Evolutionary conservation across 2,797 vertebrate genomes (phyloP), one percentile per base, ranked within the genome.

Genomic region (Acanthurus lineatus): DNA sequence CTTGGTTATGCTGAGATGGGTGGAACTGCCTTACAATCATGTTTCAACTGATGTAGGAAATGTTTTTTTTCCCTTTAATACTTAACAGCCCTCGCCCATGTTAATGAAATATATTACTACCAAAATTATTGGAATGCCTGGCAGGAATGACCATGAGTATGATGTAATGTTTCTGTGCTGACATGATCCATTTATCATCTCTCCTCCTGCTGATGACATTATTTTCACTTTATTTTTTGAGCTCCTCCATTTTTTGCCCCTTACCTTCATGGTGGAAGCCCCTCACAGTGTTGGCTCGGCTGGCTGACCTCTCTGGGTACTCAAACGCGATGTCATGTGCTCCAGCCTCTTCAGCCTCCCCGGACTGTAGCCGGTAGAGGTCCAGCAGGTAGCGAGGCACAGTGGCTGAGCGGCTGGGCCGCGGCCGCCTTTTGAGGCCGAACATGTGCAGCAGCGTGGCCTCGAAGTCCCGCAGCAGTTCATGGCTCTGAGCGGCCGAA

Each of bases 211-310:
- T 63, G 22, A 51, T 42, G 40, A 42, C 40, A 12, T 42, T 6
- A 14, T 19, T 48, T 69, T 45, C 35, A 14, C 16, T 11, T 60
- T 54, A 4, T 17, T 10, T 53, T 49, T 48, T 76, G 2, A 20
- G 7, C n/a, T 53, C 8, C n/a, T 28, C 6, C 0, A 7, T 20
- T 47, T 12, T 35, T 35, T 35, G 32, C 19, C 40, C 0, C 91
- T 94, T 93, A 99, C 98, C 98, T 97, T 99, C 97, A 91, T 99
- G 98, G 90, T 99, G 97, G 94, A 99, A 99, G 76, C 97, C 97
- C 92, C 98, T 98, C 93, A 99, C 97, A 76, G 98, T 99, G 96
- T 99, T 99, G 82, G 98, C 98, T 68, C 97, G 96, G 92, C 98
- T 99, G 84, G 98, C 95, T 1, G 97, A 97, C 84, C 96, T 96